These are phyloP conservation scores for Pitangus sulphuratus DNA, from an alignment of 2,797 vertebrate species.

Conservation along the genomic window DNA sequence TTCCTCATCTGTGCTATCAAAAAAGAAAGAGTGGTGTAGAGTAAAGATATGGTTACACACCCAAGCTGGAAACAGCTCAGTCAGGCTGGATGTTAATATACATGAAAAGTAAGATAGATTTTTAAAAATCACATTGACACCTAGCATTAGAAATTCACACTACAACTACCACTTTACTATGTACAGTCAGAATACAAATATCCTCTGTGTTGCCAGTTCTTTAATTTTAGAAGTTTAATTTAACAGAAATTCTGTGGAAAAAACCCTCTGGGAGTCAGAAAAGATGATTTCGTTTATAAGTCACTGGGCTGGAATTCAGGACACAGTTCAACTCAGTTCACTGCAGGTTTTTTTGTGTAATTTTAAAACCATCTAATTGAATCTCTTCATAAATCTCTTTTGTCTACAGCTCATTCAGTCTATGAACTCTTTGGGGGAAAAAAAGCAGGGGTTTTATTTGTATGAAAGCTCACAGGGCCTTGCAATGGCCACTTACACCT, in stretches of 20 bases:
- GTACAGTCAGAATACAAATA: not conserved
- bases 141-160: not conserved
- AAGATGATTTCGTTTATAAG: not conserved
- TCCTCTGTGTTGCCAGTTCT: not conserved
- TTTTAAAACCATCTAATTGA: not conserved
- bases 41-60: not conserved
- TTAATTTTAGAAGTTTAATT: not conserved
- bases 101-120: not conserved
- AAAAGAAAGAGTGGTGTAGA: not conserved
- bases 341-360: not conserved
- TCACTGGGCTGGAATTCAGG: not conserved
- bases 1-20: not conserved
- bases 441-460: rapidly evolving
- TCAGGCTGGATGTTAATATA: not conserved
- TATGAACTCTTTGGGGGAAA: not conserved
- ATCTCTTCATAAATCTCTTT: not conserved
- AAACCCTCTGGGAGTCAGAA: not conserved
- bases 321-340: not conserved
- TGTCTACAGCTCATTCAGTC: not conserved
- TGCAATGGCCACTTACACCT: not conserved
- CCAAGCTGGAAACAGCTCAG: not conserved
- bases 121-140: not conserved
- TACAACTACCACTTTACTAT: not conserved
- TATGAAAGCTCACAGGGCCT: not conserved
- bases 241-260: not conserved